Evolutionary conservation across 2,888 invertebrate species (phyloP).

Genomic region (Phoronis australis): DNA sequence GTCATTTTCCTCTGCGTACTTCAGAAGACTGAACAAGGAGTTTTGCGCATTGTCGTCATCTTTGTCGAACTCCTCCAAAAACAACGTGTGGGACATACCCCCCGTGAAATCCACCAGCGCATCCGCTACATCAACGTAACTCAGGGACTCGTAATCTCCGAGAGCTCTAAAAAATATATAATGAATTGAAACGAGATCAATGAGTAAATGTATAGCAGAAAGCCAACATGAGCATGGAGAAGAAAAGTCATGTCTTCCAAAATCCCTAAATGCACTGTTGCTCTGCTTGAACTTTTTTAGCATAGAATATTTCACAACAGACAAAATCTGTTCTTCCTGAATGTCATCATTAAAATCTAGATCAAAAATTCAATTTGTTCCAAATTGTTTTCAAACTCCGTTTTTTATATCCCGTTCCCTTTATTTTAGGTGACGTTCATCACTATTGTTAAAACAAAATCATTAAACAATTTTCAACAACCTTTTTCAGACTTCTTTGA

Average conservation of each 20-base stretch:
- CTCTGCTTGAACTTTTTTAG: too few species aligned
- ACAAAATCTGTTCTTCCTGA: too few species aligned
- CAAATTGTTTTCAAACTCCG: too few species aligned
- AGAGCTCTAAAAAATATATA: slow-evolving; percentile 48
- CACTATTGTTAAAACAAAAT: too few species aligned
- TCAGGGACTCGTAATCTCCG: slow-evolving; percentile 60
- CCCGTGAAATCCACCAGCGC: slow-evolving; percentile 61
- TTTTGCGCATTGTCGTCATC: slow-evolving; percentile 36
- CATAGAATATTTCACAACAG: too few species aligned
- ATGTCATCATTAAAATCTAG: too few species aligned
- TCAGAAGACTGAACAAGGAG: slow-evolving; percentile 55
- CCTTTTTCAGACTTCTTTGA: too few species aligned
- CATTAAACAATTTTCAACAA: too few species aligned
- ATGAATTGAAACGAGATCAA: background rate
- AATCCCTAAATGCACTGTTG: background rate
- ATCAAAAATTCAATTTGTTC: too few species aligned
- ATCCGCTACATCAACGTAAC: slow-evolving; percentile 58
- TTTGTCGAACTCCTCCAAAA: slow-evolving; percentile 34
- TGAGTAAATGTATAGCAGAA: background rate
- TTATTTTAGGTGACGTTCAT: too few species aligned
- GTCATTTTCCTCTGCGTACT: slow-evolving; percentile 55
- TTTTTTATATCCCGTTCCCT: too few species aligned
- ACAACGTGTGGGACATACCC: slow-evolving; percentile 57
- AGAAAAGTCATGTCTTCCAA: background rate
- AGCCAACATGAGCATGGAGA: background rate